phyloP scores from a whole-genome alignment of 2,888 invertebrate species.

The Dryobotodes eremita region DNA sequence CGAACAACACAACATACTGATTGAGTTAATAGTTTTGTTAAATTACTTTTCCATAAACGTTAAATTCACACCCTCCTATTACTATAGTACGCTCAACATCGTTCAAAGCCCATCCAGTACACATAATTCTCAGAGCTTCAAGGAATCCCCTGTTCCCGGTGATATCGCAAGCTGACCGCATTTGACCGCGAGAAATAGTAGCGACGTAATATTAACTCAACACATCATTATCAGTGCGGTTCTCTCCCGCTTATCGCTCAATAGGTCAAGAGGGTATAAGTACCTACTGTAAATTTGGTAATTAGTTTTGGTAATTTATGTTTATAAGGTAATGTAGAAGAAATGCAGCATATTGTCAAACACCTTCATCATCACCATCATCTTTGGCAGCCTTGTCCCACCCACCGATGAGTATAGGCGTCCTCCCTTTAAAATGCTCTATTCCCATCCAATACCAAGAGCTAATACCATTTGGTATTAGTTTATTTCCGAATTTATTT shows the following conservation, averaged over 20 bases:
- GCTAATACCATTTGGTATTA: too few relatives aligned
- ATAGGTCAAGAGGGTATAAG: not conserved
- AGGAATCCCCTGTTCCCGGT: conserved; percentile 32
- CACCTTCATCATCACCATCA: not conserved
- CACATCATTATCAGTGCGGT: conserved; percentile 38
- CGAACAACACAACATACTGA: too few relatives aligned
- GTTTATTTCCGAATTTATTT: too few relatives aligned
- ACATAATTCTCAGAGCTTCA: conserved; percentile 1
- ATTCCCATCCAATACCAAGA: too few relatives aligned
- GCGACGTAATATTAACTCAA: not conserved
- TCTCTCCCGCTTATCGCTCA: conserved; percentile 33
- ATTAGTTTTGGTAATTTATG: too few relatives aligned
- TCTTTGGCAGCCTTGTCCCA: too few relatives aligned
- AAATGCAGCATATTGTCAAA: not conserved
- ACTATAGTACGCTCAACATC: conserved; percentile 11
- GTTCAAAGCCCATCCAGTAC: conserved; percentile 3
- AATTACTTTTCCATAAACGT: too few relatives aligned
- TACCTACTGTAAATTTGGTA: not conserved
- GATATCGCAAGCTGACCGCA: conserved; percentile 36
- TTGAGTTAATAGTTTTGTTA: too few relatives aligned
- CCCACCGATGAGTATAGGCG: too few relatives aligned
- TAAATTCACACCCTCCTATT: not conserved
- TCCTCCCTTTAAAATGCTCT: too few relatives aligned
- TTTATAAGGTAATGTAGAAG: not conserved
- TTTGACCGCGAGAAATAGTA: conserved; percentile 6